A percentile compares a stretch with the other conserved stretches of the same genome.
Evolutionary conservation across 2,113 vertebrate genomes (phyloP).

Genomic region (Pongo abelii): DNA sequence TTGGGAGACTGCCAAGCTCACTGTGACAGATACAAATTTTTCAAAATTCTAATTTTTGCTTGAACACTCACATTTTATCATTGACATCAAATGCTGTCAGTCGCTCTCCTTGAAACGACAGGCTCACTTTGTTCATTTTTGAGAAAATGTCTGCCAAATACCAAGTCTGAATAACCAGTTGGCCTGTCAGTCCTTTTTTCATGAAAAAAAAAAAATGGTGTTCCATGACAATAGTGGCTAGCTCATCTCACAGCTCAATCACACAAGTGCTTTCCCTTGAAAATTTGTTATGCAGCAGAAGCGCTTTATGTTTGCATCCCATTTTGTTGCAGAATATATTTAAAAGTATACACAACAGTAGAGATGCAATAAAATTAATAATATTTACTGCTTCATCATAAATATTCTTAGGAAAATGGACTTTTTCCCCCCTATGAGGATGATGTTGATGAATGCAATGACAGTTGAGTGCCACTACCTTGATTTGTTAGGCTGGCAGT

Average conservation of each 20-base stretch:
- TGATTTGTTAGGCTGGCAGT: not conserved
- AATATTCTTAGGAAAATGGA: not conserved
- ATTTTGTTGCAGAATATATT: slow-evolving; percentile 1
- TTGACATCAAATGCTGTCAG: slow-evolving; percentile 15
- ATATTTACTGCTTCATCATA: not conserved
- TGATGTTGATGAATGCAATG: not conserved
- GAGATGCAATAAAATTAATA: slow-evolving; percentile 19
- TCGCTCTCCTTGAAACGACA: slow-evolving; percentile 60
- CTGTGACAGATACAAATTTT: slow-evolving; percentile 37
- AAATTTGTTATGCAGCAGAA: not conserved
- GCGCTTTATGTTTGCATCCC: not conserved
- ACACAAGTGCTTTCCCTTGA: not conserved
- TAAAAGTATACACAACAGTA: not conserved
- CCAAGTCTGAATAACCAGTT: slow-evolving; percentile 43
- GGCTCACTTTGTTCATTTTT: slow-evolving; percentile 44
- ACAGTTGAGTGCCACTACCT: not conserved
- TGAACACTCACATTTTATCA: slow-evolving; percentile 37
- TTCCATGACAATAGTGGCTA: not conserved
- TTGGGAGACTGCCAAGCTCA: slow-evolving; percentile 40
- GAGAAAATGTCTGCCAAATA: slow-evolving; percentile 51
- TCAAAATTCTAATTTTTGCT: slow-evolving; percentile 62
- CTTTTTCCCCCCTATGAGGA: not conserved
- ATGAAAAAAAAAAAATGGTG: not conserved
- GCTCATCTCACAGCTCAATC: not conserved
- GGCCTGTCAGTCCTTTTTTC: slow-evolving; percentile 46